phyloP scores from a whole-genome alignment of 2,113 vertebrate species.

The Indicator maculatus region DNA sequence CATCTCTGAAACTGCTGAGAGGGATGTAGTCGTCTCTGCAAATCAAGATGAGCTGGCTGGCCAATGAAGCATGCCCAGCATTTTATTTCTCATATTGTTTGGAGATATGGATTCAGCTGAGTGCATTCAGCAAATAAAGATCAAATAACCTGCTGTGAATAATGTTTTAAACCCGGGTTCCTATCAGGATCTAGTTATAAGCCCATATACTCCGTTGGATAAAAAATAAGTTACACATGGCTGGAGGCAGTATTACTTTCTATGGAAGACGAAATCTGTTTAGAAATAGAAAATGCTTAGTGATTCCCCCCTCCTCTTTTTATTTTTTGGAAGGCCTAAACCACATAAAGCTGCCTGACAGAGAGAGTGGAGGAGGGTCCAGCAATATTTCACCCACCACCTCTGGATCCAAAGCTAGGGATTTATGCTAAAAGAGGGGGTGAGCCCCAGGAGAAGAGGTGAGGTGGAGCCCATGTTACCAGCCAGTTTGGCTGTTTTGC shows the following conservation, averaged over 20 bases:
- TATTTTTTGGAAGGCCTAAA: slow-evolving; percentile 43
- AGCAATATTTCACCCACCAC: neutral
- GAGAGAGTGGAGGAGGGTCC: neutral
- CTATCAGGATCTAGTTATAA: slow-evolving; percentile 80
- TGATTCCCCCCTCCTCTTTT: slow-evolving; percentile 5
- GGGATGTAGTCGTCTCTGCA: slow-evolving; percentile 67
- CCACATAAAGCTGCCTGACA: slow-evolving; percentile 17
- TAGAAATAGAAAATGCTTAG: slow-evolving; percentile 70
- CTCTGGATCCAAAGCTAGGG: neutral
- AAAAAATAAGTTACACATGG: slow-evolving; percentile 78
- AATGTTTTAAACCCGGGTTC: slow-evolving; percentile 80
- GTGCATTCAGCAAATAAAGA: slow-evolving; percentile 82
- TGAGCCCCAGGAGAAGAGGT: neutral
- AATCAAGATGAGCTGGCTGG: slow-evolving; percentile 74
- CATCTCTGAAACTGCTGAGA: slow-evolving; percentile 56
- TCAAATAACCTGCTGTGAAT: slow-evolving; percentile 81
- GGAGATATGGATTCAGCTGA: slow-evolving; percentile 78
- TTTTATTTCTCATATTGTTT: slow-evolving; percentile 82
- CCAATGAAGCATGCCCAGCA: slow-evolving; percentile 72
- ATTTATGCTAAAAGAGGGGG: neutral
- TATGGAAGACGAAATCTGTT: slow-evolving; percentile 74
- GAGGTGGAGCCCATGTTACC: neutral
- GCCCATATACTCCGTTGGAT: slow-evolving; percentile 75
- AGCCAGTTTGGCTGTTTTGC: neutral
- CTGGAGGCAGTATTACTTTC: slow-evolving; percentile 70